phyloP scores from a whole-genome alignment of 2,888 invertebrate genomes.

The Diploptera punctata region DNA sequence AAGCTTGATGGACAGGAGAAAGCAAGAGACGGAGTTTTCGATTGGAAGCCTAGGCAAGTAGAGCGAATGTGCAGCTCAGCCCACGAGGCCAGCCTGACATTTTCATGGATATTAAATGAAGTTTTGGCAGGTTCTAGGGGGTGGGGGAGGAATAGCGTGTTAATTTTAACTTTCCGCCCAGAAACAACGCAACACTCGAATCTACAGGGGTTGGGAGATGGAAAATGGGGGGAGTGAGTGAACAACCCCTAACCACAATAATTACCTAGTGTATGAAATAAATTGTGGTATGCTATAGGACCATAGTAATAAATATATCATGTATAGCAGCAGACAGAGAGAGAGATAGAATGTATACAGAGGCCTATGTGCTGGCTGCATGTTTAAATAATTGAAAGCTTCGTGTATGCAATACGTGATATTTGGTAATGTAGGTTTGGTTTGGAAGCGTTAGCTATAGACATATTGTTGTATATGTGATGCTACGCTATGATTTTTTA shows the following conservation, averaged over 20 bases:
- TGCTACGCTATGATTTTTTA: conserved; percentile 23
- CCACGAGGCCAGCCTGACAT: conserved; percentile 34
- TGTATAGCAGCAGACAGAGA: conserved; percentile 14
- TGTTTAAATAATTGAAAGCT: conserved; percentile 32
- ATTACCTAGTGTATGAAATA: conserved; percentile 38
- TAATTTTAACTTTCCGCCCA: conserved; percentile 39
- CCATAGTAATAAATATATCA: conserved; percentile 37
- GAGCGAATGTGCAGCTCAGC: background rate
- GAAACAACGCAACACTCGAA: conserved; percentile 26
- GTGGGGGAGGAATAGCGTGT: conserved; percentile 16
- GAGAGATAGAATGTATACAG: conserved; percentile 6
- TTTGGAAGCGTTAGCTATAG: background rate
- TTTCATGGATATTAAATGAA: conserved; percentile 42
- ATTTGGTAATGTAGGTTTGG: conserved; percentile 8
- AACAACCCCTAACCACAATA: conserved; percentile 35
- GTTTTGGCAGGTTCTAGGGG: conserved; percentile 39
- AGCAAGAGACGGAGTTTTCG: background rate
- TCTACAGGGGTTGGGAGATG: conserved; percentile 14
- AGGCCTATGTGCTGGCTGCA: conserved; percentile 18
- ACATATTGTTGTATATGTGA: conserved; percentile 6
- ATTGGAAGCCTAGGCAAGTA: conserved; percentile 9
- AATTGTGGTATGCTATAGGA: conserved; percentile 36
- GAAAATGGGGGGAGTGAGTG: conserved; percentile 1
- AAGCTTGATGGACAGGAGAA: no score
- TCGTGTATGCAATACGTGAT: conserved; percentile 7